Evolutionary conservation across 2,113 vertebrate species (phyloP).

Genomic region (Pampusana beccarii): DNA sequence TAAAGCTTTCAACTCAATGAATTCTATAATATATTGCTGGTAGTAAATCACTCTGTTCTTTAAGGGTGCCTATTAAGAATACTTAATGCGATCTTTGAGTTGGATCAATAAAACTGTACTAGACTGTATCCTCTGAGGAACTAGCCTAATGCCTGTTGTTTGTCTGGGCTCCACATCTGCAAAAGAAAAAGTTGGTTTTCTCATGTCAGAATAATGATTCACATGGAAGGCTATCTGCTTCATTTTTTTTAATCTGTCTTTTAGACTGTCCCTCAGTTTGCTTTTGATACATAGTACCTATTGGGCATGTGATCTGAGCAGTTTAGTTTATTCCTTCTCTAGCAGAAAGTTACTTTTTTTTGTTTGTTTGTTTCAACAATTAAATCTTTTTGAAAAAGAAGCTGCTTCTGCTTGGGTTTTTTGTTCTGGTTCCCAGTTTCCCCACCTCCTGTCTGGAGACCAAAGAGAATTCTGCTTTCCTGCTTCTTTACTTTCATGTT

Average conservation of each 20-base stretch:
- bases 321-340: neutral
- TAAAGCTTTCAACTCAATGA: conserved; percentile 22
- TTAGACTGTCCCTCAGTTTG: neutral
- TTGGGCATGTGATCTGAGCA: neutral
- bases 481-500: neutral
- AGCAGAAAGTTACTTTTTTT: neutral
- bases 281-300: neutral
- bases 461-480: neutral
- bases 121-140: neutral
- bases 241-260: neutral
- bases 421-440: neutral
- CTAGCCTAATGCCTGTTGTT: neutral
- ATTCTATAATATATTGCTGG: neutral
- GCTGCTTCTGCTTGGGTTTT: neutral
- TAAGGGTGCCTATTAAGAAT: neutral
- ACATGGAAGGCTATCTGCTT: neutral
- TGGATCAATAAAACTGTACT: neutral
- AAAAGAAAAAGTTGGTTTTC: neutral
- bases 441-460: neutral
- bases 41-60: conserved; percentile 11
- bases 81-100: neutral
- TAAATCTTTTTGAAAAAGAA: neutral
- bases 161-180: neutral
- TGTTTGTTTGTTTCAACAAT: neutral
- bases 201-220: neutral